A percentile compares a stretch with the other conserved stretches of the same genome.
Conservation (phyloP, 2,113 vertebrate species). For the Protobothrops flavoviridis region DNA sequence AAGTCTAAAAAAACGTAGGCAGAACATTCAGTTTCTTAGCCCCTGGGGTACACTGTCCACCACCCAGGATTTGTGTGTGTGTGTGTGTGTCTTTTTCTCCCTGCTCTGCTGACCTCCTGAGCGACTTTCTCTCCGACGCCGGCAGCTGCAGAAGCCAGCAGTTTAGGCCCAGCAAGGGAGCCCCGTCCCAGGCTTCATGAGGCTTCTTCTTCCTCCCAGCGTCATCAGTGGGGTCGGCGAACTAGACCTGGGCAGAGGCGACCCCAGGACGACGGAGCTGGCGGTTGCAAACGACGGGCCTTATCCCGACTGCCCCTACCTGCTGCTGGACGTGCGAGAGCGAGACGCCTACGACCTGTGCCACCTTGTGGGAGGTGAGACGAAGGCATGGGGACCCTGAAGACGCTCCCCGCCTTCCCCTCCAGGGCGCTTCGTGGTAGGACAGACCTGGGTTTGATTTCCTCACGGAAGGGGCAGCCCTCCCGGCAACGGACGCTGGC, state of each 20-base stretch:
- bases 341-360: constrained; percentile 83
- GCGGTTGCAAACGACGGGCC: constrained; percentile 63
- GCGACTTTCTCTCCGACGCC: not conserved
- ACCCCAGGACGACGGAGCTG: constrained; percentile 48
- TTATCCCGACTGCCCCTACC: constrained; percentile 91
- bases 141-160: not conserved
- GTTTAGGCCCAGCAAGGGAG: no score
- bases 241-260: constrained; percentile 78
- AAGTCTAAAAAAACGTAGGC: not conserved
- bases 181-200: not conserved
- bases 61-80: not conserved
- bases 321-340: constrained; percentile 91
- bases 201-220: constrained; percentile 56
- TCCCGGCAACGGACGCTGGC: not conserved
- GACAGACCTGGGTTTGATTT: not conserved
- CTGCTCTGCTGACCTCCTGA: not conserved
- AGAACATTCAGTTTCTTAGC: not conserved
- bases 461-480: not conserved
- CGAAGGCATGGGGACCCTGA: accelerated
- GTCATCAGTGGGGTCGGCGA: constrained; percentile 93
- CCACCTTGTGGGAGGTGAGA: constrained; percentile 88
- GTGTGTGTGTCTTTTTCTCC: no score
- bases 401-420: not conserved
- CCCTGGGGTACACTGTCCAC: not conserved
- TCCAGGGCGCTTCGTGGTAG: not conserved